Conservation (phyloP, 2,888 invertebrate species). For the Eretmocerus hayati region DNA sequence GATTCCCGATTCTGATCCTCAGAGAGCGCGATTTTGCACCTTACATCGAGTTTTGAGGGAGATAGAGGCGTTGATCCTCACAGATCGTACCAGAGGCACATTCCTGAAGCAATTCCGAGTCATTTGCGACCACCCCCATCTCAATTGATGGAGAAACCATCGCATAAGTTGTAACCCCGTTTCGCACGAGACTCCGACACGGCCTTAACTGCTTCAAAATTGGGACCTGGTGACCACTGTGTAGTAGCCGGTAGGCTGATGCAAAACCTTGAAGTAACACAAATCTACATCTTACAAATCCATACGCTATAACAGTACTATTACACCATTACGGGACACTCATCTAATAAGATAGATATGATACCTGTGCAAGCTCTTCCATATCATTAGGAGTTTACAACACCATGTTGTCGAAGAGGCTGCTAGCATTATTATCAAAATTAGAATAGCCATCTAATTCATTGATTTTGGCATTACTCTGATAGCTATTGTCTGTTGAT, state of each 20-base stretch:
- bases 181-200: too few species aligned
- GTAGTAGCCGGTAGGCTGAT: slow-evolving; percentile 30
- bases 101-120: slow-evolving; percentile 31
- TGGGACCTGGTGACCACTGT: slow-evolving; percentile 35
- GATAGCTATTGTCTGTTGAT: slow-evolving; percentile 34
- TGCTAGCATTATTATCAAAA: slow-evolving; percentile 86
- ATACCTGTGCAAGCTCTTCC: slow-evolving; percentile 79
- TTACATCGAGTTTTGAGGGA: too few species aligned
- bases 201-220: slow-evolving; percentile 35
- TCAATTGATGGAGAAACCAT: too few species aligned
- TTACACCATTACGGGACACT: too few species aligned
- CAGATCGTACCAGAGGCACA: slow-evolving; percentile 22
- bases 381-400: slow-evolving; percentile 87
- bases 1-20: too few species aligned
- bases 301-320: background rate
- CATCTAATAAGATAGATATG: background rate
- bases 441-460: slow-evolving; percentile 49
- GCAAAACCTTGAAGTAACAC: slow-evolving; percentile 33
- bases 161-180: too few species aligned
- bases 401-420: slow-evolving; percentile 90
- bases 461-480: slow-evolving; percentile 35
- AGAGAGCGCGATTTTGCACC: too few species aligned
- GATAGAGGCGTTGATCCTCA: too few species aligned
- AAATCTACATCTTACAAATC: background rate
- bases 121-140: too few species aligned